A percentile compares a stretch with the other conserved stretches of the same genome.
Evolutionary conservation across 1,140 invertebrate genomes (phyloP).

Genomic region (Ceratina calcarata): DNA sequence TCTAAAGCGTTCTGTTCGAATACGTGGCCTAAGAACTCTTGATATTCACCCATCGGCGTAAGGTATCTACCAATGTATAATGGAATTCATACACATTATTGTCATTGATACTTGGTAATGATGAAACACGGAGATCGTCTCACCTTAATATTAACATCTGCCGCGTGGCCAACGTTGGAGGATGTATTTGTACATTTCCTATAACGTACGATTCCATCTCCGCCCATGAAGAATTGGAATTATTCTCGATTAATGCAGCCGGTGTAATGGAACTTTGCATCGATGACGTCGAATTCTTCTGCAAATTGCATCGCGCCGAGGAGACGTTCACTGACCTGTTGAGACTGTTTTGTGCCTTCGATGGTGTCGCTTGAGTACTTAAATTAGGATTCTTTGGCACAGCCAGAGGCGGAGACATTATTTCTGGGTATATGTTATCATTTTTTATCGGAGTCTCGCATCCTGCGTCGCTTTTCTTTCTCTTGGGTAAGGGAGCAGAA

Average conservation of each 20-base stretch:
- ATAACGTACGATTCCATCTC: constrained; percentile 94
- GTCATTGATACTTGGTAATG: neutral
- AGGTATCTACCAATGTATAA: constrained; percentile 83
- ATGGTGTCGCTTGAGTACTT: constrained; percentile 56
- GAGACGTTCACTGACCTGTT: constrained; percentile 57
- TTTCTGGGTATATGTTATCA: constrained; percentile 64
- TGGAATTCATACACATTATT: neutral
- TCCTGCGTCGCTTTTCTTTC: constrained; percentile 61
- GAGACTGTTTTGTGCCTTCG: constrained; percentile 47
- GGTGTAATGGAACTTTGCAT: constrained; percentile 55
- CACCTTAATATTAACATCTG: constrained; percentile 91
- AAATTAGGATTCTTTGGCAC: constrained; percentile 68
- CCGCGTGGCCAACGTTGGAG: constrained; percentile 91
- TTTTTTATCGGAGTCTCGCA: constrained; percentile 69
- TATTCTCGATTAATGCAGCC: constrained; percentile 72
- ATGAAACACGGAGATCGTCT: neutral
- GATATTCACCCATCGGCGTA: constrained; percentile 97
- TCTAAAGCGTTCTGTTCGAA: constrained; percentile 95
- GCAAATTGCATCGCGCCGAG: constrained; percentile 50
- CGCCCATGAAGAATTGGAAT: constrained; percentile 93
- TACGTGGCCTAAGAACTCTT: constrained; percentile 95
- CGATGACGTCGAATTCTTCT: constrained; percentile 48
- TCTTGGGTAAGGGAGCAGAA: constrained; percentile 68
- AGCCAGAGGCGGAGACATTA: constrained; percentile 76
- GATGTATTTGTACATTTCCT: constrained; percentile 92